phyloP scores from a whole-genome alignment of 2,113 vertebrate genomes.

The Dascyllus trimaculatus region DNA sequence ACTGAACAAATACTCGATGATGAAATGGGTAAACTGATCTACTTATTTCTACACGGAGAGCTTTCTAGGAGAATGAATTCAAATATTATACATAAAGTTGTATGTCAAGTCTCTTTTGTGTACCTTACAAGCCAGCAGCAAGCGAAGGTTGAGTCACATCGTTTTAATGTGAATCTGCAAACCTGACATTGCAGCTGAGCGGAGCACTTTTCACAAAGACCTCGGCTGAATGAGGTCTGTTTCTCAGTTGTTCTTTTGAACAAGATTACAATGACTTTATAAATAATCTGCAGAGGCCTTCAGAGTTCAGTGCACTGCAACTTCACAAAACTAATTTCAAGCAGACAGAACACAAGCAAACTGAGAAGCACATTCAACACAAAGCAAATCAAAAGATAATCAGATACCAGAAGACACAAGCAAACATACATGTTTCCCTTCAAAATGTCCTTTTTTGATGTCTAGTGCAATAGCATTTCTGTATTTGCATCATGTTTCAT shows the following conservation, averaged over 20 bases:
- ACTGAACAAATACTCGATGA: conserved; percentile 36
- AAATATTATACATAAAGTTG: not conserved
- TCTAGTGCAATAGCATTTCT: not conserved
- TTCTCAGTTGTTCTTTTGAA: conserved; percentile 17
- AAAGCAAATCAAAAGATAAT: not conserved
- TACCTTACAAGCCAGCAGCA: not conserved
- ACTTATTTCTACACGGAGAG: conserved; percentile 9
- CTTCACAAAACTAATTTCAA: not conserved
- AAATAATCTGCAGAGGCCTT: not conserved
- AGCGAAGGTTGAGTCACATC: conserved; percentile 14
- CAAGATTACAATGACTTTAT: not conserved
- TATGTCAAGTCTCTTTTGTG: not conserved
- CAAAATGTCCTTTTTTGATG: conserved; percentile 9
- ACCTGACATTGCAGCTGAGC: conserved; percentile 35
- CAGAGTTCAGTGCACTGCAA: not conserved
- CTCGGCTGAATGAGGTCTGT: not conserved
- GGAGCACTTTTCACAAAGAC: conserved; percentile 38
- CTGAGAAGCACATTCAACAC: not conserved
- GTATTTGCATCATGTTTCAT: conserved; percentile 10
- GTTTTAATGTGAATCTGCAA: conserved; percentile 20
- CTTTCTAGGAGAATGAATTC: not conserved
- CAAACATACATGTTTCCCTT: not conserved
- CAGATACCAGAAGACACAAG: not conserved
- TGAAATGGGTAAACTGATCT: conserved; percentile 12
- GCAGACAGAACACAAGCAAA: not conserved